A percentile compares a stretch with the other conserved stretches of the same genome.
Evolutionary conservation across 2,797 vertebrate genomes (phyloP).

Genomic region (Eupleurogrammus muticus): DNA sequence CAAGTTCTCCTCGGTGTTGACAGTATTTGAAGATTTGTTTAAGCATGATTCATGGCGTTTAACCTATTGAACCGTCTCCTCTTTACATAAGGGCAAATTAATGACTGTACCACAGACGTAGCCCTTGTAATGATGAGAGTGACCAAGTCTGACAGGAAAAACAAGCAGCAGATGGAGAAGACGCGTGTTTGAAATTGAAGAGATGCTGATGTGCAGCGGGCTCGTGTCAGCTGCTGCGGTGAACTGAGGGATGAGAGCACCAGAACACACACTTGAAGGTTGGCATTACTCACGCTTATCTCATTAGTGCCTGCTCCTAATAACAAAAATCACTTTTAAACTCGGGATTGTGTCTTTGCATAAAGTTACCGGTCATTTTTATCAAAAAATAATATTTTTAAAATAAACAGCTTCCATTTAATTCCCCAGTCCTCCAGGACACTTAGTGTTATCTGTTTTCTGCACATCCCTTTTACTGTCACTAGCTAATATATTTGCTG

Average conservation of each 20-base stretch:
- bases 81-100: slow-evolving; percentile 26
- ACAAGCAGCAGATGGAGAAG: slow-evolving; percentile 24
- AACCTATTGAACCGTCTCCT: slow-evolving; percentile 28
- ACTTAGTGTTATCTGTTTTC: neutral
- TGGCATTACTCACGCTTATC: slow-evolving; percentile 47
- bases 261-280: slow-evolving; percentile 43
- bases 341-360: slow-evolving; percentile 15
- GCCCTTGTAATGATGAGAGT: slow-evolving; percentile 24
- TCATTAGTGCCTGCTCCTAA: slow-evolving; percentile 37
- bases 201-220: slow-evolving; percentile 39
- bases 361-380: neutral
- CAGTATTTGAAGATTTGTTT: slow-evolving; percentile 12
- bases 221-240: slow-evolving; percentile 14
- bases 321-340: slow-evolving; percentile 45
- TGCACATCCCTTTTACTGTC: neutral
- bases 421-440: no score
- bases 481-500: neutral
- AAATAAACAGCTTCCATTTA: neutral
- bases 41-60: slow-evolving; percentile 16
- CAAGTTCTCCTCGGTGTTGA: slow-evolving; percentile 3
- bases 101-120: slow-evolving; percentile 13
- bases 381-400: neutral
- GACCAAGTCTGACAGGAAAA: slow-evolving; percentile 28
- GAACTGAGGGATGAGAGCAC: slow-evolving; percentile 35
- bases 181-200: slow-evolving; percentile 26